Evolutionary conservation across 2,888 invertebrate genomes (phyloP), one percentile per base, ranked within the genome.

Genomic region (Vannuccia rotundouncinata): DNA sequence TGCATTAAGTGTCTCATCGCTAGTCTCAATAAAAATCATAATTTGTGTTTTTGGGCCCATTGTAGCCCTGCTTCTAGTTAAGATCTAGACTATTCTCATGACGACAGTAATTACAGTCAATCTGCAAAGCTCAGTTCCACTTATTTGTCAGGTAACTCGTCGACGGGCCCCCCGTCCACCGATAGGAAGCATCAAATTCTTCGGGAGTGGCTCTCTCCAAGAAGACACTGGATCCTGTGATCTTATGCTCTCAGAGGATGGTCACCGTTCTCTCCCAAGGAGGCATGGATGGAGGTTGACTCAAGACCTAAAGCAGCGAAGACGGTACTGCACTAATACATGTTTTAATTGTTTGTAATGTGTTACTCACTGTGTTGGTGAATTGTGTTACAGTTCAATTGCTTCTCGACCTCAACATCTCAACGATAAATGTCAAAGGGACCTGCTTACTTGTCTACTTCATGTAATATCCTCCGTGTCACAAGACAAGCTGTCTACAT

Each of bases 381-480:
- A 66, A 27, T 66, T 45, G 5, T 45, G 45, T 45, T 45, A 45
- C 45, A 45, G 45, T 13, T 45, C 45, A 5, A 17, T 17, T 5
- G 10, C 45, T 45, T 17, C 45, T 13, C 45, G 45, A 45, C 45
- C 60, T 79, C 82, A 5, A 82, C 82, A 30, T 82, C 83, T 28
- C 79, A 81, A 27, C 83, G 84, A 78, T 82, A 83, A 82, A 82
- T 80, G 29, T 81, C 77, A 73, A 66, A 30, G 93, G 85, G 95
- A 96, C 88, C 91, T 95, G 82, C 90, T 96, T 79, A 89, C 95
- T 80, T 93, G 94, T 87, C 94, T 95, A 81, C 90, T 97, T 82
- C 95, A 94, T 88, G 92, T 96, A 80, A 90, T 96, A 82, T 95
- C 95, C 88, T 79, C 74, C 66, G 80, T 74, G 79, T 74, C 84